A percentile compares a stretch with the other conserved stretches of the same genome.
These are phyloP conservation scores for Diploptera punctata DNA, from an alignment of 2,888 invertebrate species.

Conservation along the genomic window DNA sequence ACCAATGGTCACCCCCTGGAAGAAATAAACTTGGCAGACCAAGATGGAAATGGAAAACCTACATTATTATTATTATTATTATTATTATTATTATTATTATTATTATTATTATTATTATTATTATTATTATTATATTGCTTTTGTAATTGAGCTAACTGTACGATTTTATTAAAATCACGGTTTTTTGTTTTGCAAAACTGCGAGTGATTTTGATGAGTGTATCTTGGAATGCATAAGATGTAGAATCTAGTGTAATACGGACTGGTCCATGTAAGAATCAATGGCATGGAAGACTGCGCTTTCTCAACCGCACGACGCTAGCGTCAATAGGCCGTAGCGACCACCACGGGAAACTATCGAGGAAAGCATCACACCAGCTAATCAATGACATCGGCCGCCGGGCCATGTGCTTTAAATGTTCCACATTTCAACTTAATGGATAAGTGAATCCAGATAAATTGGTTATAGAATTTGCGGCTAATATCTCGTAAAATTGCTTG, in stretches of 20 bases:
- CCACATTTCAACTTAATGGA: too few relatives aligned
- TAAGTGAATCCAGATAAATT: too few relatives aligned
- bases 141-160: not conserved
- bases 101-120: not conserved
- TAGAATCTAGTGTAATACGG: conserved; percentile 4
- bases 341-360: conserved; percentile 24
- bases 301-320: conserved; percentile 20
- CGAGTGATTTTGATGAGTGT: too few relatives aligned
- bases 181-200: not conserved
- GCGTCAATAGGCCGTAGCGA: conserved; percentile 38
- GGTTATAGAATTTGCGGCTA: too few relatives aligned
- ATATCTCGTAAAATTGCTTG: too few relatives aligned
- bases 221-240: not conserved
- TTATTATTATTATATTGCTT: not conserved
- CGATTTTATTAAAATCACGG: not conserved
- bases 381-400: not conserved
- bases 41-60: too few relatives aligned
- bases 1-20: too few relatives aligned
- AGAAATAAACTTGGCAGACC: too few relatives aligned
- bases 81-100: too few relatives aligned
- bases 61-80: too few relatives aligned
- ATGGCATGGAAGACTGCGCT: conserved; percentile 31
- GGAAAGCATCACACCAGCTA: conserved; percentile 22
- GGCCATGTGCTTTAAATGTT: too few relatives aligned
- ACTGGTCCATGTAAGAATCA: conserved; percentile 25